Conservation (phyloP, 2,797 vertebrate species). For the Anguilla anguilla region DNA sequence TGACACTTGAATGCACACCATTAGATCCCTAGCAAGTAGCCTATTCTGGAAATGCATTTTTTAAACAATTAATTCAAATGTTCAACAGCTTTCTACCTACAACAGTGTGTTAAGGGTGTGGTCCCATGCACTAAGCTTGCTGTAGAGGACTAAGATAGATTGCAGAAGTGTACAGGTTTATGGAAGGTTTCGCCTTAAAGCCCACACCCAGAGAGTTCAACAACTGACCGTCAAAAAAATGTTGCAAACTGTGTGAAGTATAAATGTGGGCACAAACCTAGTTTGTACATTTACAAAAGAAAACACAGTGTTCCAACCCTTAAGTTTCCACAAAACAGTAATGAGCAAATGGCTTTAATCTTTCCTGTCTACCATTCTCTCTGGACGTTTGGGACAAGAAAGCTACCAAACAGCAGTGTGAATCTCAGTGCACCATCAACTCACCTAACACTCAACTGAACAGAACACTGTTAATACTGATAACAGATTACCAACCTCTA, state of each 20-base stretch:
- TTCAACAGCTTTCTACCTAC: background rate
- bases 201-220: background rate
- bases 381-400: background rate
- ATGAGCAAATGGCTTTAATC: background rate
- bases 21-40: background rate
- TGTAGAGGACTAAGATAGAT: background rate
- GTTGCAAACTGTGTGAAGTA: background rate
- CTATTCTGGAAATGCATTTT: too few relatives aligned
- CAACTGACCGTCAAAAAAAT: background rate
- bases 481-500: background rate
- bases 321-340: background rate
- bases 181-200: background rate
- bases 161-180: background rate
- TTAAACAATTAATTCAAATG: too few relatives aligned
- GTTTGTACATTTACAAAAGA: background rate
- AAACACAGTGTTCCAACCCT: background rate
- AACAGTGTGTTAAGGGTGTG: background rate
- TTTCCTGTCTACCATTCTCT: background rate
- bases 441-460: background rate
- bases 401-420: background rate
- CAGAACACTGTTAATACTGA: background rate
- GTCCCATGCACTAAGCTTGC: background rate
- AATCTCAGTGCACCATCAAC: background rate
- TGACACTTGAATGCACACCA: constrained; percentile 1
- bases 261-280: background rate